Evolutionary conservation across 2,888 invertebrate species (phyloP).

Genomic region (Melanotus villosus): DNA sequence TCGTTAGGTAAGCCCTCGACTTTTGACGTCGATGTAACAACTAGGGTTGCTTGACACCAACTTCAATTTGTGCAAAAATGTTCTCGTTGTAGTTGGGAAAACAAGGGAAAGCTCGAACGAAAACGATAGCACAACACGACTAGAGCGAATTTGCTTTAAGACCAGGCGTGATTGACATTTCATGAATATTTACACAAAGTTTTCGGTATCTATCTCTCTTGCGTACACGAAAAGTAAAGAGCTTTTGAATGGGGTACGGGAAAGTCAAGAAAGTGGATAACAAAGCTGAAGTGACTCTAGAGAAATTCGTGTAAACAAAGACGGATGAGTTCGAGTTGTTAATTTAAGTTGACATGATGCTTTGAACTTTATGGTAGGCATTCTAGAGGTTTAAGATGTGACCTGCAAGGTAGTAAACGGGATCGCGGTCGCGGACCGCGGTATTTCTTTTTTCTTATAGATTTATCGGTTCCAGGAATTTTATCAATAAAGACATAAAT

Average conservation of each 20-base stretch:
- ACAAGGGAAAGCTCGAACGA: slow-evolving; percentile 9
- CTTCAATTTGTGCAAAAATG: slow-evolving; percentile 7
- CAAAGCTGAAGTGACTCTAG: slow-evolving; percentile 42
- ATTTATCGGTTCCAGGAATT: too few relatives aligned
- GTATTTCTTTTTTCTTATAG: too few relatives aligned
- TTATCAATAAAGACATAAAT: too few relatives aligned
- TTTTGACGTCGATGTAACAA: slow-evolving; percentile 1
- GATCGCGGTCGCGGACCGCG: too few relatives aligned
- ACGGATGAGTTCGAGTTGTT: slow-evolving; percentile 42
- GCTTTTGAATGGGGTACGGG: slow-evolving; percentile 5
- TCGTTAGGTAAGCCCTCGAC: background rate
- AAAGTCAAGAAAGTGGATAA: slow-evolving; percentile 40
- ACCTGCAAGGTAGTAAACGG: too few relatives aligned
- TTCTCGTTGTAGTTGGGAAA: slow-evolving; percentile 10
- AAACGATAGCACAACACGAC: slow-evolving; percentile 22
- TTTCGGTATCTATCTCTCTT: slow-evolving; percentile 7
- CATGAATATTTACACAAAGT: slow-evolving; percentile 36
- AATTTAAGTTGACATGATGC: slow-evolving; percentile 40
- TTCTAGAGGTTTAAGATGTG: slow-evolving; percentile 9
- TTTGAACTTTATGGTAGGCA: slow-evolving; percentile 24
- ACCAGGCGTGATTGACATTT: slow-evolving; percentile 28
- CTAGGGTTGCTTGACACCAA: background rate
- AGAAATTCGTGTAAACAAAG: slow-evolving; percentile 45
- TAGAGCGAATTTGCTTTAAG: slow-evolving; percentile 18
- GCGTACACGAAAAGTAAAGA: slow-evolving; percentile 4